phyloP scores from a whole-genome alignment of 1,140 invertebrate genomes.

The Orchestia grillus region DNA sequence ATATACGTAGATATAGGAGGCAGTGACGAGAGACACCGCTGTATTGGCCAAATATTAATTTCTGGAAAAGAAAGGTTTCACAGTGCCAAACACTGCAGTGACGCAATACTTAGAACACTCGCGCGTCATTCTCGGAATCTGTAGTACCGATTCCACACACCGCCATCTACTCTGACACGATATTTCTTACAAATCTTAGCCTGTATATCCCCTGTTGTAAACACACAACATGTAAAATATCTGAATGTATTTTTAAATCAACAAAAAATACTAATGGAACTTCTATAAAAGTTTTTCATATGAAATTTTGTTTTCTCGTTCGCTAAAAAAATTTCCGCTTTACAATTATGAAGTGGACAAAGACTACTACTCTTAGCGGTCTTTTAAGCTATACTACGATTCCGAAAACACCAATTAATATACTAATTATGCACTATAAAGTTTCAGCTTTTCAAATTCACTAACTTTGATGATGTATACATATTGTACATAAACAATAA shows the following conservation, averaged over 20 bases:
- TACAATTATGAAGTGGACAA: too few relatives aligned
- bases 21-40: not conserved
- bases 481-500: not conserved
- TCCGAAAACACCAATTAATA: too few relatives aligned
- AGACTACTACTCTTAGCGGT: too few relatives aligned
- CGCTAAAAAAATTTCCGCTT: too few relatives aligned
- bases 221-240: not conserved
- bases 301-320: too few relatives aligned
- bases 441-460: too few relatives aligned
- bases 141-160: not conserved
- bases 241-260: not conserved
- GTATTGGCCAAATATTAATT: not conserved
- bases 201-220: not conserved
- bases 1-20: too few relatives aligned
- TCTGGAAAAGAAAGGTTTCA: not conserved
- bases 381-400: too few relatives aligned
- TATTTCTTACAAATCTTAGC: not conserved
- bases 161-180: not conserved
- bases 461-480: not conserved
- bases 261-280: not conserved
- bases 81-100: not conserved
- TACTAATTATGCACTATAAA: too few relatives aligned
- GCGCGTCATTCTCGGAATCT: not conserved
- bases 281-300: too few relatives aligned
- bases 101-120: not conserved